Conservation (phyloP, 2,113 vertebrate genomes). For the Poeciliopsis turrubarensis region DNA sequence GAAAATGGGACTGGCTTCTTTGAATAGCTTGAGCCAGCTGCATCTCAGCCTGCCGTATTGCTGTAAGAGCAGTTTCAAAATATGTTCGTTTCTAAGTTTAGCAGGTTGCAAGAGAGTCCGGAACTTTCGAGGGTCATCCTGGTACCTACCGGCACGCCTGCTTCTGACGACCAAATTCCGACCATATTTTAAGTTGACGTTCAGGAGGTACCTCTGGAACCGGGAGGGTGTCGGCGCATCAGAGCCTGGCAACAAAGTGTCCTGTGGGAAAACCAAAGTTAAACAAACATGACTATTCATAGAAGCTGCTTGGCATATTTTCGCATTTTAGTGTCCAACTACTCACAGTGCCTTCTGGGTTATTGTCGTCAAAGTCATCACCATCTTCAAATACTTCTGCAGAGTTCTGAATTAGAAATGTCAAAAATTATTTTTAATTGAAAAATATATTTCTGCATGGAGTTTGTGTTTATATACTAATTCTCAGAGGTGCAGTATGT, state of each 20-base stretch:
- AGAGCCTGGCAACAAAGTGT: constrained; percentile 1
- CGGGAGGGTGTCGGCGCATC: constrained; percentile 8
- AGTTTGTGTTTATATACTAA: too few relatives aligned
- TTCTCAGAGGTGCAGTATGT: too few relatives aligned
- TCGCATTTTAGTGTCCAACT: background rate
- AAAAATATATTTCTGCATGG: background rate
- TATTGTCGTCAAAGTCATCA: constrained; percentile 44
- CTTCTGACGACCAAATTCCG: constrained; percentile 88
- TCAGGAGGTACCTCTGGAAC: constrained; percentile 85
- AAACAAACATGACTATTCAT: constrained; percentile 4
- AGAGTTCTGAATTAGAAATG: constrained; percentile 28
- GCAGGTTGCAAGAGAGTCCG: background rate
- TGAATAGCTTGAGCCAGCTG: background rate
- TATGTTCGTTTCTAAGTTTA: background rate
- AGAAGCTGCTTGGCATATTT: constrained; percentile 1
- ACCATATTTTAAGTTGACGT: constrained; percentile 89
- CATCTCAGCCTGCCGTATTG: background rate
- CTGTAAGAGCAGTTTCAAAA: background rate
- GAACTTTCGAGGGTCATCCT: background rate
- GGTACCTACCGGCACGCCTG: constrained; percentile 86
- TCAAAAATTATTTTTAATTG: background rate
- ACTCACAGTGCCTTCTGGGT: constrained; percentile 60
- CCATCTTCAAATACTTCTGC: constrained; percentile 25
- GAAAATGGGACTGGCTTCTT: background rate
- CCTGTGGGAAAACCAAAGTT: constrained; percentile 4